These are phyloP conservation scores for Rattus norvegicus DNA, from an alignment of 2,113 vertebrate species.

Conservation along the genomic window DNA sequence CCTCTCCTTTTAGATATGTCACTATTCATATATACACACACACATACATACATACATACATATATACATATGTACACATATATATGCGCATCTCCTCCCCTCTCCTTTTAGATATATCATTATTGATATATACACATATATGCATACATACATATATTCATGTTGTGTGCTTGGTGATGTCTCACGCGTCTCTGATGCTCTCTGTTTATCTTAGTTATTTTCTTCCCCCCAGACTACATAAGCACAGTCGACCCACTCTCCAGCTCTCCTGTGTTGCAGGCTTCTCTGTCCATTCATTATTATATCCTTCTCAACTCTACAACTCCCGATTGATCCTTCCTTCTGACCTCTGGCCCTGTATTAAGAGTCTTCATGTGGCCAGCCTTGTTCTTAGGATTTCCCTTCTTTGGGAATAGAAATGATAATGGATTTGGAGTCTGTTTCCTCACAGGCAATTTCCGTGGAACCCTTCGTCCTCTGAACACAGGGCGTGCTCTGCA, in stretches of 20 bases:
- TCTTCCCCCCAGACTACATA: not conserved
- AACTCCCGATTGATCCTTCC: not conserved
- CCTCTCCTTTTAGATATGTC: not conserved
- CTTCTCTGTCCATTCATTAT: not conserved
- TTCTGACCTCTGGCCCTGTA: not conserved
- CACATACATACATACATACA: no score
- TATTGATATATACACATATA: no score
- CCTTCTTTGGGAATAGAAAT: not conserved
- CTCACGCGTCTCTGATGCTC: not conserved
- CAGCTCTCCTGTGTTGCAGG: not conserved
- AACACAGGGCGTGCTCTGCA: not conserved
- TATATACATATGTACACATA: no score
- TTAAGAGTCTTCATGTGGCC: not conserved
- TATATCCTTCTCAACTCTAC: not conserved
- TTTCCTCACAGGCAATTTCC: not conserved
- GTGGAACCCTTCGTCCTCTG: no score
- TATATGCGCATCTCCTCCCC: no score
- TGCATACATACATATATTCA: no score
- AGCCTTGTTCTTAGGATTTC: not conserved
- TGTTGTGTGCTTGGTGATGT: not conserved
- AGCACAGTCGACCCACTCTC: not conserved
- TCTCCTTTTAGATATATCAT: no score
- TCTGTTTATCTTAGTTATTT: not conserved
- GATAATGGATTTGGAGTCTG: not conserved
- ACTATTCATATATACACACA: not conserved